These are phyloP conservation scores for Apodemia mormo DNA, from an alignment of 2,888 invertebrate species.

Conservation along the genomic window DNA sequence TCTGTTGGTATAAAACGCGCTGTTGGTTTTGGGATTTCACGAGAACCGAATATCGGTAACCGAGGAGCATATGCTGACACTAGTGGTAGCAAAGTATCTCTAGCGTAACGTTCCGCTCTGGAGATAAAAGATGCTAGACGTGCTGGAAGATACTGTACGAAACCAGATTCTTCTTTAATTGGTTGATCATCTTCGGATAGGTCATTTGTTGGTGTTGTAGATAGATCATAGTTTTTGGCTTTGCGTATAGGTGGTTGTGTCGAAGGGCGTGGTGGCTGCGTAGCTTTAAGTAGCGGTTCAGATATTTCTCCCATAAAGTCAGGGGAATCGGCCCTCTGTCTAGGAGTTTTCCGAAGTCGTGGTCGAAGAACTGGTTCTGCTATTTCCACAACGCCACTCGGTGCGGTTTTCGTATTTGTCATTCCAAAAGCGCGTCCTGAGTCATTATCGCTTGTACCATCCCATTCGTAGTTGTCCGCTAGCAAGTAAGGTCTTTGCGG, in stretches of 20 bases:
- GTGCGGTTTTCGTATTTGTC: constrained; percentile 71
- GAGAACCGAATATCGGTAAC: constrained; percentile 82
- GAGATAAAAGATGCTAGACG: constrained; percentile 89
- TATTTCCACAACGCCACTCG: constrained; percentile 82
- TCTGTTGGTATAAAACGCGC: constrained; percentile 85
- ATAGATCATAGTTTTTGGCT: constrained; percentile 72
- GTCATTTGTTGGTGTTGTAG: constrained; percentile 67
- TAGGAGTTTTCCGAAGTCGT: constrained; percentile 78
- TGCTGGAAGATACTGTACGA: constrained; percentile 90
- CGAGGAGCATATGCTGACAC: constrained; percentile 91
- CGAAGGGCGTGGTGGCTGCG: constrained; percentile 59
- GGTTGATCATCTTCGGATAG: constrained; percentile 55
- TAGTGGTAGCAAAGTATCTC: constrained; percentile 88
- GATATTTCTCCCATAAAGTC: constrained; percentile 82
- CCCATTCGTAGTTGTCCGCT: constrained; percentile 76
- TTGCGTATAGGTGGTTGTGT: constrained; percentile 56
- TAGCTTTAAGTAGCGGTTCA: constrained; percentile 83
- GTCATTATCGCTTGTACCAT: constrained; percentile 72
- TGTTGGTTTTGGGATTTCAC: constrained; percentile 70
- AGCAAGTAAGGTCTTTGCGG: constrained; percentile 64
- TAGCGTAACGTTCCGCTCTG: constrained; percentile 90
- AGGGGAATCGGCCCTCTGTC: constrained; percentile 72
- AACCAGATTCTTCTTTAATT: constrained; percentile 65
- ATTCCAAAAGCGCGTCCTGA: constrained; percentile 84
- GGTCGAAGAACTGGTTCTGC: constrained; percentile 88